A percentile compares a stretch with the other conserved stretches of the same genome.
phyloP scores from a whole-genome alignment of 2,797 vertebrate genomes.

The Gallirallus australis region DNA sequence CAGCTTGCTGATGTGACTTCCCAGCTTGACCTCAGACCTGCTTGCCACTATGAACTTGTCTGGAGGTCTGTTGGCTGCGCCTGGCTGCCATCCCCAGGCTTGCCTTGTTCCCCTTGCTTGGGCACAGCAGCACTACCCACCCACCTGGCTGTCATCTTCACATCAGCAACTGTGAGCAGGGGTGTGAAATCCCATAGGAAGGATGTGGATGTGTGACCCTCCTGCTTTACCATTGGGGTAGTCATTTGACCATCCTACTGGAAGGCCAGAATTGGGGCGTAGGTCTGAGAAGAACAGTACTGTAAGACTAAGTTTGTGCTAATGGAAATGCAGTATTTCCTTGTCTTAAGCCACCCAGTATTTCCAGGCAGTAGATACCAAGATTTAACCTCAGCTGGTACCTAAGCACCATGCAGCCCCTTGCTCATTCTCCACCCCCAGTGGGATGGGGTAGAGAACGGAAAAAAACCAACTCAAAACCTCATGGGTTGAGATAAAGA shows the following conservation, averaged over 20 bases:
- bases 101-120: background rate
- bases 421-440: no score
- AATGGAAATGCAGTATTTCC: background rate
- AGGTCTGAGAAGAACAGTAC: background rate
- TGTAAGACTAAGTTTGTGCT: background rate
- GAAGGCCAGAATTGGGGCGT: background rate
- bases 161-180: background rate
- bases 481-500: no score
- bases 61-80: background rate
- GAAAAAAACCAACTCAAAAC: no score
- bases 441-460: no score
- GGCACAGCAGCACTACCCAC: background rate
- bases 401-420: no score
- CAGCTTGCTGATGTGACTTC: background rate
- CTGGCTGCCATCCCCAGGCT: background rate
- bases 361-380: background rate
- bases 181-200: background rate
- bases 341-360: background rate
- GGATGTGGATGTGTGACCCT: background rate
- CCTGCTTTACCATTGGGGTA: background rate
- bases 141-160: background rate
- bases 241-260: background rate
- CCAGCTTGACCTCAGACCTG: background rate
- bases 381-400: no score
- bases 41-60: background rate